A percentile compares a stretch with the other conserved stretches of the same genome.
Evolutionary conservation across 2,888 invertebrate species (phyloP).

Genomic region (Alloplasta piceator): DNA sequence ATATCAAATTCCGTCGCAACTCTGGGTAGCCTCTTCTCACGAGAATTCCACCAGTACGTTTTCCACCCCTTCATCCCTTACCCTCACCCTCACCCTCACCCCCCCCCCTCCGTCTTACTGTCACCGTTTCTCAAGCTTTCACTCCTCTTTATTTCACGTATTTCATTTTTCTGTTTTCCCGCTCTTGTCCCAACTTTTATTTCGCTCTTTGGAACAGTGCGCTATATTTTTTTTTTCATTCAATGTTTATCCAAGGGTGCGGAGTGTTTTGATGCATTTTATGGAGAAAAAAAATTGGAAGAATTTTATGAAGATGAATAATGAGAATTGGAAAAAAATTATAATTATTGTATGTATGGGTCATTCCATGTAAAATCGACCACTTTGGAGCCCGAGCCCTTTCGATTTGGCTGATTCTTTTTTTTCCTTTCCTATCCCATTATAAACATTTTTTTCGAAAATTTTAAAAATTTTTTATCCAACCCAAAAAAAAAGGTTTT

Average conservation of each 20-base stretch:
- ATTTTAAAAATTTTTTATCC: no score
- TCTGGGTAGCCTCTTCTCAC: constrained; percentile 41
- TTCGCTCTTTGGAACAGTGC: not conserved
- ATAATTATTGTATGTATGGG: no score
- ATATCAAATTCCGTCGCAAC: constrained; percentile 77
- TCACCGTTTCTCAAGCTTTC: constrained; percentile 53
- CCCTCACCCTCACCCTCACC: no score
- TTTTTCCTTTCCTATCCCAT: no score
- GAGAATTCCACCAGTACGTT: constrained; percentile 27
- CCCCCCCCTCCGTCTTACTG: not conserved
- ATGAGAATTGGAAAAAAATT: no score
- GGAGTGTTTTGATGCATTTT: not conserved
- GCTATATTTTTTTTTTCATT: not conserved
- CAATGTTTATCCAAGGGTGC: not conserved
- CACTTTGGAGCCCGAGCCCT: no score
- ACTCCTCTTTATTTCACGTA: constrained; percentile 46
- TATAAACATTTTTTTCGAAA: no score
- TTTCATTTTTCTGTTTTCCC: constrained; percentile 34
- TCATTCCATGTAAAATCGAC: no score
- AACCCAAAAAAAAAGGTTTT: no score
- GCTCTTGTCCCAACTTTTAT: constrained; percentile 1
- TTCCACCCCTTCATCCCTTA: not conserved
- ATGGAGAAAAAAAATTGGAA: not conserved
- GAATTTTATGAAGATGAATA: no score
- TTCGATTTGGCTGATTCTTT: no score